phyloP scores from a whole-genome alignment of 2,113 vertebrate species.

The Neofelis nebulosa region DNA sequence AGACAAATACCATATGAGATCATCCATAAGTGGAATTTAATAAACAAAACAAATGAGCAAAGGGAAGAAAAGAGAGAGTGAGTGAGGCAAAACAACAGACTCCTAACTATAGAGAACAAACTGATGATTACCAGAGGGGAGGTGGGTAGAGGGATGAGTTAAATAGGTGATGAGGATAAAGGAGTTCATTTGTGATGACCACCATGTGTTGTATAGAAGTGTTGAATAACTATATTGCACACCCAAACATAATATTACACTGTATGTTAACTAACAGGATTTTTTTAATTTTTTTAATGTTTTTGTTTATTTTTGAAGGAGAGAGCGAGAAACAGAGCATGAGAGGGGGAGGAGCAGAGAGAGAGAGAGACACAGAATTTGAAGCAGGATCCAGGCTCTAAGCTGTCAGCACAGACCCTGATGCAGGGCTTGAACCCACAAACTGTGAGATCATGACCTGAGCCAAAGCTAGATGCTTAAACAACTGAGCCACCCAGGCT shows the following conservation, averaged over 20 bases:
- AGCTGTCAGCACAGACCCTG: no score
- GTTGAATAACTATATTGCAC: not conserved
- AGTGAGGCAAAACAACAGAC: not conserved
- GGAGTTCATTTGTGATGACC: not conserved
- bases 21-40: not conserved
- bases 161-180: not conserved
- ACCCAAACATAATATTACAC: not conserved
- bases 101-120: not conserved
- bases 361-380: no score
- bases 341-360: no score
- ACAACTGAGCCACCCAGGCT: no score
- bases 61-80: not conserved
- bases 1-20: not conserved
- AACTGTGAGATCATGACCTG: no score
- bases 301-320: no score
- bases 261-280: not conserved
- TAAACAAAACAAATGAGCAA: not conserved
- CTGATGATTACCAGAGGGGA: not conserved
- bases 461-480: no score
- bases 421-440: no score
- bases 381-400: no score
- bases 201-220: not conserved
- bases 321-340: no score
- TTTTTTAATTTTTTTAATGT: no score
- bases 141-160: not conserved